phyloP scores from a whole-genome alignment of 1,140 invertebrate genomes.

The Thereuonema tuberculata region DNA sequence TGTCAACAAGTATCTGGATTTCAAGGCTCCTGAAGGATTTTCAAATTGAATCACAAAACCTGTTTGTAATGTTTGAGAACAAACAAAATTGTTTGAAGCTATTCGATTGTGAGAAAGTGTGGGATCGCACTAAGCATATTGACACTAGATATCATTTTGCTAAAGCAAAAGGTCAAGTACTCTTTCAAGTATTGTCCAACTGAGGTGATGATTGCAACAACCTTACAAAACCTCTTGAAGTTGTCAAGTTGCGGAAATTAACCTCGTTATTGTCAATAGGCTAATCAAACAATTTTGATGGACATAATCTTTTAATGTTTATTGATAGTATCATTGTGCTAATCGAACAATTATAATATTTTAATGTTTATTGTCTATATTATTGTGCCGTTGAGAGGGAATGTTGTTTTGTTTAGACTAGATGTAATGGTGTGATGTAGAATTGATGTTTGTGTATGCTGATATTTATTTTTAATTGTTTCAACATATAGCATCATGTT shows the following conservation, averaged over 20 bases:
- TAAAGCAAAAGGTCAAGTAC: background rate
- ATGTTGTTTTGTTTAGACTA: too few relatives aligned
- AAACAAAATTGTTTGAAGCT: background rate
- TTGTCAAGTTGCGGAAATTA: background rate
- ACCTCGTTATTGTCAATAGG: too few relatives aligned
- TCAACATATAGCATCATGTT: too few relatives aligned
- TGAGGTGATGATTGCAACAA: background rate
- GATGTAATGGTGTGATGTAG: too few relatives aligned
- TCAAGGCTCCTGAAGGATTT: slow-evolving; percentile 14
- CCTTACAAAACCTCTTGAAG: background rate
- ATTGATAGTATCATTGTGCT: too few relatives aligned
- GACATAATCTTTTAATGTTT: too few relatives aligned
- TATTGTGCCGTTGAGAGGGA: too few relatives aligned
- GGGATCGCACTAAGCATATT: background rate
- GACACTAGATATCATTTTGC: background rate
- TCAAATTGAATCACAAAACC: background rate
- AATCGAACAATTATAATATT: too few relatives aligned
- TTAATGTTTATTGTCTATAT: too few relatives aligned
- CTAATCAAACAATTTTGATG: too few relatives aligned
- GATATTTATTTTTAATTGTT: too few relatives aligned
- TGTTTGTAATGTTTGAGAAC: background rate
- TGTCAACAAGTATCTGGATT: background rate
- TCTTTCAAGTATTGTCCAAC: background rate
- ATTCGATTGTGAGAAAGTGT: background rate
- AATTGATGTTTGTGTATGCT: too few relatives aligned